Base-by-base conservation (phyloP, 1,140 invertebrate genomes). In the Philopotamus ludificatus region DNA sequence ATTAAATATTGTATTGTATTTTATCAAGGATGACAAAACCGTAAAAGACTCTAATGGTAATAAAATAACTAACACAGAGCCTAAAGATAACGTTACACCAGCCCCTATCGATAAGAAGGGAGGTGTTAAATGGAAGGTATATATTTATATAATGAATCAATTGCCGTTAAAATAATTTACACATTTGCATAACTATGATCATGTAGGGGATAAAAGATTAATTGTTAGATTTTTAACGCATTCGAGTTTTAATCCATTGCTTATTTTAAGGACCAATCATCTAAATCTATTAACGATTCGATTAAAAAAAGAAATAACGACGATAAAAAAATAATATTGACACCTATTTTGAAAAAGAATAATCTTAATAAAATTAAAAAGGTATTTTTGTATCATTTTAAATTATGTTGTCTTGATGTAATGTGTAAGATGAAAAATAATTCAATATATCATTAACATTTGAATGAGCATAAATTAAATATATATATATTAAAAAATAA, bases 201-300 rank as follows among this genome's bases (percentile, higher is more conserved):
- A 53, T 53, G 7, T 53, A 16, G 9, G 50, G 9, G 20, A 7
- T 23, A 8, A 12, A 4, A 34, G 4, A 34, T 16, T 20, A 10
- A 23, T 26, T 9, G n/a, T n/a, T 23, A n/a, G 8, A 53, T 26
- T n/a, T 22, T 4, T 53, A n/a, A 26, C 12, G 4, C 12, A 34
- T 34, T 34, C 28, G 12, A 7, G 12, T 7, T 34, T 7, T 34
- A 34, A 34, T 34, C 28, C 12, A 4, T 7, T 34, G 12, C 28
- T 34, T 34, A 34, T 34, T 34, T 34, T 7, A 34, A 34, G 28
- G 7, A 22, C 28, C 23, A 75, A 26, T 72, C 75, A 41, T 73
- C 75, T 18, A 74, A 73, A 42, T 73, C 76, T 16, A 70, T 70
- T 25, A 76, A 34, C 12, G 28, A 34, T 7, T 12, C 28, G 12